Evolutionary conservation across 2,888 invertebrate species (phyloP).

Genomic region (Macrosoma leucophasiata): DNA sequence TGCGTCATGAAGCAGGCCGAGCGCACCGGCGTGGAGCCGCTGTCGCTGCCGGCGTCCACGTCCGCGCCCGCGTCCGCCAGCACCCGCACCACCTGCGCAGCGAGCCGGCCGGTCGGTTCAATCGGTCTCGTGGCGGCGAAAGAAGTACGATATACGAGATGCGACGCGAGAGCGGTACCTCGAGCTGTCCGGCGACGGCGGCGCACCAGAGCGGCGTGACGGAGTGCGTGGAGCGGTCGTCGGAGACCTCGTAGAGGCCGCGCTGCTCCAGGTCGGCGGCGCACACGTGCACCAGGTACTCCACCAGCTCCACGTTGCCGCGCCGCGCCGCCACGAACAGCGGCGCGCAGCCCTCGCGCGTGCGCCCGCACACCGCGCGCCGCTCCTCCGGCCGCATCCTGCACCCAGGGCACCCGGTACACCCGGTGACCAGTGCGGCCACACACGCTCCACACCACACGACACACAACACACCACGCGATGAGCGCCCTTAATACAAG

Average conservation of each 20-base stretch:
- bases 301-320: slow-evolving; percentile 88
- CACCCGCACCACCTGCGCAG: slow-evolving; percentile 80
- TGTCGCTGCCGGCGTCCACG: slow-evolving; percentile 91
- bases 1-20: slow-evolving; percentile 96
- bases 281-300: slow-evolving; percentile 89
- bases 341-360: slow-evolving; percentile 86
- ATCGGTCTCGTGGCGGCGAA: no score
- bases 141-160: no score
- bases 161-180: no score
- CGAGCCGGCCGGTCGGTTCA: no score
- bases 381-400: slow-evolving; percentile 77
- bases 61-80: slow-evolving; percentile 87
- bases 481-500: not conserved
- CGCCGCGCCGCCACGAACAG: slow-evolving; percentile 86
- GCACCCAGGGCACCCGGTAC: slow-evolving; percentile 7
- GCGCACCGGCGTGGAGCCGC: slow-evolving; percentile 91
- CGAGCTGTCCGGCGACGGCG: slow-evolving; percentile 89
- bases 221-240: slow-evolving; percentile 84
- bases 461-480: not conserved
- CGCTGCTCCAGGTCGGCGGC: slow-evolving; percentile 90
- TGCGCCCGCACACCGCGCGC: slow-evolving; percentile 80
- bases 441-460: not conserved
- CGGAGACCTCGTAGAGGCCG: slow-evolving; percentile 86
- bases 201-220: slow-evolving; percentile 96
- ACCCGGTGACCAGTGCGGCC: no score